Evolutionary conservation across 2,888 invertebrate species (phyloP), one percentile per base, ranked within the genome.

Genomic region (Toxonevra muliebris): DNA sequence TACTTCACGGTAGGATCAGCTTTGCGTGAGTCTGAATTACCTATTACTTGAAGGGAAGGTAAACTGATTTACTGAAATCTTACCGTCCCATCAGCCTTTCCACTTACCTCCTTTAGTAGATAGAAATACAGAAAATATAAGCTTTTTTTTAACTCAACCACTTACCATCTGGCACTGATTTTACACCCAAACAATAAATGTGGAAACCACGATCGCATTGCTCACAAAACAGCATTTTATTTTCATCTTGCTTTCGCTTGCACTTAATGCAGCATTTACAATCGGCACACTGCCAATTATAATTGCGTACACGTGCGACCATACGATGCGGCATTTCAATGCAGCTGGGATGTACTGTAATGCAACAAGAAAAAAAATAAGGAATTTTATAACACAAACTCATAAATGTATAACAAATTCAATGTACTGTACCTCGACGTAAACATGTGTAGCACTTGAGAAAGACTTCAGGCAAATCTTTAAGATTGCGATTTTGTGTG

Each of bases 191-290:
- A 86, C 97, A 97, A 87, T 93, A 94, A 73, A 94, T 93, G 84
- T 97, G 97, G 86, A 93, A 96, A 86, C 96, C 96, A 81, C 96
- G 88, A 87, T 97, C 97, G 86, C 97, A 97, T 80, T 93, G 91
- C 85, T 97, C 96, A 85, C 97, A 97, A 86, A 93, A 96, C 80
- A 97, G 89, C 94, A 96, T 95, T 86, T 94, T 93, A 80, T 94
- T 94, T 87, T 93, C 94, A 83, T 93, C 92, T 74, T 91, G 91
- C 45, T 92, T 91, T 82, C 91, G 91, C 76, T 90, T 89, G 85
- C 97, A 97, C 74, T 91, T 89, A 72, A 91, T 90, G 86, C 97
- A 97, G 60, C 91, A 90, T 87, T 97, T 97, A 86, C 97, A 97
- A 77, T 95, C 95, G 75, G 93, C 93, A 83, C 97, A 97, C 85